These are phyloP conservation scores for Hofmannophila pseudospretella DNA, from an alignment of 2,888 invertebrate species.

Conservation along the genomic window DNA sequence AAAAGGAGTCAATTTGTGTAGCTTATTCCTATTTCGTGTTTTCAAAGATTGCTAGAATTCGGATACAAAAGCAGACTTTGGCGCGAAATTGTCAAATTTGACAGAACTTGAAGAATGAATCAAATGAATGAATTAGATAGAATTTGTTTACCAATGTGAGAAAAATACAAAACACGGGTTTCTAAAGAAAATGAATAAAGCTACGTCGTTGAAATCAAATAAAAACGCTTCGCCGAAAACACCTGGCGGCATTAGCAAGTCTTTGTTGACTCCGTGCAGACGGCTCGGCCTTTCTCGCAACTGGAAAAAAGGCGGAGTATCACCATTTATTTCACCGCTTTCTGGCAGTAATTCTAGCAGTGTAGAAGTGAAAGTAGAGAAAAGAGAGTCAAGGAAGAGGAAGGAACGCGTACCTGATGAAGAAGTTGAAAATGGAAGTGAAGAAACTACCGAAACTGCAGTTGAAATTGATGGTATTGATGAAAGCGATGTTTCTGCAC, in stretches of 20 bases:
- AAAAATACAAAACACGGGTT: too few relatives aligned
- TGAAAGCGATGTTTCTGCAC: constrained; percentile 14
- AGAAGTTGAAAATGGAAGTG: constrained; percentile 11
- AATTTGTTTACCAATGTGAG: background rate
- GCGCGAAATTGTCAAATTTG: constrained; percentile 9
- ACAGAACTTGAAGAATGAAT: constrained; percentile 5
- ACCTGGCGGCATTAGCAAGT: constrained; percentile 71
- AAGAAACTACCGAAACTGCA: constrained; percentile 10
- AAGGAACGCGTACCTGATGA: constrained; percentile 29
- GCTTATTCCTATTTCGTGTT: too few relatives aligned
- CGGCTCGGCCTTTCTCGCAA: constrained; percentile 72
- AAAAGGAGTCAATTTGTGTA: too few relatives aligned
- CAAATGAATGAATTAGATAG: background rate
- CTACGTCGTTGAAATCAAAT: constrained; percentile 35
- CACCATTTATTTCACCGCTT: constrained; percentile 60
- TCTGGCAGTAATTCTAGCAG: constrained; percentile 21
- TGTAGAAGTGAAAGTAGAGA: constrained; percentile 24
- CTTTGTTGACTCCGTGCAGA: constrained; percentile 71
- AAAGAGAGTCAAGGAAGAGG: constrained; percentile 36
- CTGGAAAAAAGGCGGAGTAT: constrained; percentile 51
- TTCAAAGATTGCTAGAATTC: too few relatives aligned
- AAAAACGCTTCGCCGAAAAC: constrained; percentile 59
- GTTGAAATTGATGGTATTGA: background rate
- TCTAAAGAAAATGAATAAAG: constrained; percentile 37
- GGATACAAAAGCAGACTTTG: background rate